Conservation (phyloP, 2,113 vertebrate genomes). For the Burhinus oedicnemus region DNA sequence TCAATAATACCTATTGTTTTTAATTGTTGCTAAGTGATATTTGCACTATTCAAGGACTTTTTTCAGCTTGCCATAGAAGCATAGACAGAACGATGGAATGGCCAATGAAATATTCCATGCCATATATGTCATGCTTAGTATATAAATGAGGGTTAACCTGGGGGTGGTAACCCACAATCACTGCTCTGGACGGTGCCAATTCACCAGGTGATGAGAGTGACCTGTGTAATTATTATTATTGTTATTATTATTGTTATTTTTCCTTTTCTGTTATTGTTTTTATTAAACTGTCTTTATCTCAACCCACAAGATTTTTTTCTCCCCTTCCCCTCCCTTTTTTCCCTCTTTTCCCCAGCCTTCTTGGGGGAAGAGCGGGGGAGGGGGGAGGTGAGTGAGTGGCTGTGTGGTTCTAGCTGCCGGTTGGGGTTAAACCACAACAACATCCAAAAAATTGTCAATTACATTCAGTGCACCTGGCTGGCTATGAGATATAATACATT, state of each 20-base stretch:
- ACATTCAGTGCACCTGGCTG: not conserved
- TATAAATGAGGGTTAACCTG: not conserved
- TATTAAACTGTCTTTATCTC: not conserved
- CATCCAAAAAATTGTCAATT: not conserved
- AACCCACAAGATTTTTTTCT: not conserved
- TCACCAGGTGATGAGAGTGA: not conserved
- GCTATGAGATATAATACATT: not conserved
- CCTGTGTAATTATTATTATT: not conserved
- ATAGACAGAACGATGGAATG: not conserved
- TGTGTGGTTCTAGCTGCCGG: not conserved
- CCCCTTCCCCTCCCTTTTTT: not conserved
- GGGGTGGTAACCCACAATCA: not conserved
- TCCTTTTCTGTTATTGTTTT: not conserved
- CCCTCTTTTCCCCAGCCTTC: not conserved
- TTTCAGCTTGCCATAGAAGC: not conserved
- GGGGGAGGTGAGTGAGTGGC: not conserved
- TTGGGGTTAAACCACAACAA: not conserved
- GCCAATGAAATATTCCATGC: not conserved
- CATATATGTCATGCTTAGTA: not conserved
- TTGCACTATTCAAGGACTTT: not conserved
- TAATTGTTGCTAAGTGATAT: not conserved
- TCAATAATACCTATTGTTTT: not conserved
- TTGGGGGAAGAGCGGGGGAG: not conserved
- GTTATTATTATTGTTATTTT: not conserved
- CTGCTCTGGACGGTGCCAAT: not conserved